Base-by-base conservation (phyloP, 2,113 vertebrate species). In the Macquaria ambigua region DNA sequence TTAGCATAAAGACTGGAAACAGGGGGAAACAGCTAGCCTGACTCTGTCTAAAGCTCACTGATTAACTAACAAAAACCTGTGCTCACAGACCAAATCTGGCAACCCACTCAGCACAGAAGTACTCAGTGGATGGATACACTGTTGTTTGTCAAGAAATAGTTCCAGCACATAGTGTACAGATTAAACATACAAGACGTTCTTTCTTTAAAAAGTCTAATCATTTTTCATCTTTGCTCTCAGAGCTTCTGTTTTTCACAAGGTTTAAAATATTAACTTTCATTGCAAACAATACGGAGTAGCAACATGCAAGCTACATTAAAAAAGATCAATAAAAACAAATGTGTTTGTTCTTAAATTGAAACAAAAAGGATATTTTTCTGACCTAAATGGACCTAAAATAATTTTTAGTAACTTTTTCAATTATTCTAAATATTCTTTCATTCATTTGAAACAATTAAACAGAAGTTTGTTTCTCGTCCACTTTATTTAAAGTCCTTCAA, bases 1-100 rank as follows among this genome's bases (percentile, higher is more conserved):
- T 74, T 58, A 63, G 67, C 77, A 50, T 63, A 15, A 31, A 25
- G 20, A 31, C 28, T 70, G 18, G 28, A 23, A 71, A 37, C 69
- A 20, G 20, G 6, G 7, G 20, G 16, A 23, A 71, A 71, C 68
- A 10, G 48, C 3, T 53, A 71, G 68, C 48, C 12, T 67, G 14
- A 6, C 5, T 28, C 64, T 3, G 10, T 64, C 11, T 6, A 68
- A 1, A 8, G 12, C 21, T 58, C 11, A 59, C 56, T 25, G 3
- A 58, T 25, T 12, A 58, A 58, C n/a, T 62, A 37, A 1, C 43
- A 39, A 43, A 43, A 43, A 43, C 2, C n/a, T 28, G 12, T 25
- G n/a, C 9, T 58, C 34, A 34, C 34, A 34, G 34, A 4, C 34
- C 31, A 21, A 21, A 39, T 41, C 62, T 64, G 31, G 16, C 31